phyloP scores from a whole-genome alignment of 2,113 vertebrate species.

The Grantiella picta region DNA sequence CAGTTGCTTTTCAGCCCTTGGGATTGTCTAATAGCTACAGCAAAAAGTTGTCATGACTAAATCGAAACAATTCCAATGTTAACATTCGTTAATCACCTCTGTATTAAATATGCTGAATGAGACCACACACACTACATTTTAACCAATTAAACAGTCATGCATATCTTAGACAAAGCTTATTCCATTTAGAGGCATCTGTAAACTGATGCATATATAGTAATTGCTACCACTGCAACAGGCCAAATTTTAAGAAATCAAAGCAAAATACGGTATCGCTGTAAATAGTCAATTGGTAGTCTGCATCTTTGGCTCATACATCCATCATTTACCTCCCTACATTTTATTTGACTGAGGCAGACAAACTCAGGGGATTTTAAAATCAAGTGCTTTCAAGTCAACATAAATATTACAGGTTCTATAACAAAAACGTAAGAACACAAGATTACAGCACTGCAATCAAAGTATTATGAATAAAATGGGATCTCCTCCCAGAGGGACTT shows the following conservation, averaged over 20 bases:
- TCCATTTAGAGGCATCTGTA: constrained; percentile 43
- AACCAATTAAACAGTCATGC: constrained; percentile 50
- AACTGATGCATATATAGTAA: constrained; percentile 49
- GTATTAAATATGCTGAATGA: constrained; percentile 61
- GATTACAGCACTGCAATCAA: not conserved
- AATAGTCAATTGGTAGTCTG: not conserved
- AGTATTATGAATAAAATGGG: not conserved
- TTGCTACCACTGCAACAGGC: constrained; percentile 24
- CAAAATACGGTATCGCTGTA: not conserved
- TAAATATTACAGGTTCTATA: not conserved
- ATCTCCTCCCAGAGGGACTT: not conserved
- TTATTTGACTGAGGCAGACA: constrained; percentile 18
- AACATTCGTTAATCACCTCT: constrained; percentile 55
- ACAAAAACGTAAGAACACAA: not conserved
- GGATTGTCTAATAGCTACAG: constrained; percentile 61
- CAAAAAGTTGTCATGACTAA: constrained; percentile 67
- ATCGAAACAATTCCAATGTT: constrained; percentile 59
- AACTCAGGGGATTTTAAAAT: constrained; percentile 9
- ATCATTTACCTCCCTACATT: not conserved
- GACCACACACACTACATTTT: constrained; percentile 43
- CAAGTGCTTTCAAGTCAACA: constrained; percentile 33
- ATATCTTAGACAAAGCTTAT: constrained; percentile 56
- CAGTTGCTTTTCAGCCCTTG: constrained; percentile 52
- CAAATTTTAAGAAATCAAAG: constrained; percentile 25
- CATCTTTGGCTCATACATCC: constrained; percentile 38